Base-by-base conservation (phyloP, 23 tunicate species). In the Trididemnum miniatum region DNA sequence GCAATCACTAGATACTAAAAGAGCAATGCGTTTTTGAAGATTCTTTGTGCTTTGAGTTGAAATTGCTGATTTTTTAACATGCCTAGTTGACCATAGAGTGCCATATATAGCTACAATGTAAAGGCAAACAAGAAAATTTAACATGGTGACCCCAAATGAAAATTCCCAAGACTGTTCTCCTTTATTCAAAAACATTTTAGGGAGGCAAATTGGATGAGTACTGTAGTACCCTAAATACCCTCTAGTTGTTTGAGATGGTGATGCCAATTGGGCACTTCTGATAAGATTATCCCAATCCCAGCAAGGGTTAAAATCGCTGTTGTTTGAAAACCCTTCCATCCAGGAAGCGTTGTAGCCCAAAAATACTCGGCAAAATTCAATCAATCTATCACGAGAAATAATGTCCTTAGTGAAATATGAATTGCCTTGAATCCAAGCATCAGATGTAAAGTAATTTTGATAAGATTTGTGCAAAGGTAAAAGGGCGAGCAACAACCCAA, bases 191-290 rank as follows among this genome's bases (percentile, higher is more conserved):
- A 89, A 89, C 22, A 89, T 29, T 39, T 80, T 79, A 20, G 95
- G 95, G 38, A 89, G 57, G 52, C 95, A 89, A 24, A 83, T 87
- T 5, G 95, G 85, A 52, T 89, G 88, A 28, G 81, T 73, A 59
- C 95, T 83, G 85, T 89, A 89, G 65, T 89, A 89, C 0, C 95
- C 95, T 0, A 83, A 78, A 36, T 78, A 84, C 22, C 95, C 88
- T 20, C 24, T 28, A 15, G 24, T 74, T 39, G 5, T 12, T 12
- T 38, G 62, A 5, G 32, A 20, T 5, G 59, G 59, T 18, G 9
- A 67, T 5, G 38, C 31, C 5, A 7, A 31, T 4, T 12, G 7
- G 18, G 38, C 37, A 33, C 38, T 32, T 32, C n/a, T 32, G 25
- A 67, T n/a, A 3, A 67, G 3, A 67, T 31, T 32, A 4, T 67